Percentiles rank a stretch among this genome's conserved stretches.
Evolutionary conservation across 1,140 invertebrate species (phyloP).

Genomic region (Armadillidium nasatum): DNA sequence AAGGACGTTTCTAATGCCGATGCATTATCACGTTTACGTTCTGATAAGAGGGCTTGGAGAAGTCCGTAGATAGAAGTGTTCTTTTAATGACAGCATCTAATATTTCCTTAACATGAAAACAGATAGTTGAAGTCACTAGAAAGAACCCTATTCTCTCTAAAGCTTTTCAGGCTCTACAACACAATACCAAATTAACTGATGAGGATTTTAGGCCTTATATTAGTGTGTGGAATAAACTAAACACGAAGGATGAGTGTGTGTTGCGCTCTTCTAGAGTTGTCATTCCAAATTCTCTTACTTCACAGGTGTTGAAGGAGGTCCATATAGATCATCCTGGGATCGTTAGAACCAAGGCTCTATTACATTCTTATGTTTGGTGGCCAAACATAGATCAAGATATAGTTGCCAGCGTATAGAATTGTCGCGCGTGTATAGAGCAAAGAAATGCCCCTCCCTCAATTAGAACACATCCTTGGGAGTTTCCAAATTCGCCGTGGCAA

Average conservation of each 20-base stretch:
- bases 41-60: neutral
- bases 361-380: conserved; percentile 47
- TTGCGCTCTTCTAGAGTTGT: conserved; percentile 13
- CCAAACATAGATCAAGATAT: conserved; percentile 48
- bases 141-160: too few species aligned
- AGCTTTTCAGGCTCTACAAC: too few species aligned
- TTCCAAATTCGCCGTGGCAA: conserved; percentile 45
- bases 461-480: conserved; percentile 28
- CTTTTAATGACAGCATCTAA: too few species aligned
- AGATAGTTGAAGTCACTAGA: too few species aligned
- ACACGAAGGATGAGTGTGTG: conserved; percentile 17
- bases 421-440: neutral
- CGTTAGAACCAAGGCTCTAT: conserved; percentile 48
- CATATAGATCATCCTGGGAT: conserved; percentile 40
- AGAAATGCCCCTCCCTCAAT: conserved; percentile 34
- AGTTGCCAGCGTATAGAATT: conserved; percentile 37
- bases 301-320: neutral
- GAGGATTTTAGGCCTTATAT: neutral
- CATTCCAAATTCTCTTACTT: conserved; percentile 44
- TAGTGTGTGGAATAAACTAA: conserved; percentile 14
- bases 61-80: neutral
- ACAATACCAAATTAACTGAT: neutral
- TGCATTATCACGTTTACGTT: neutral
- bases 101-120: too few species aligned
- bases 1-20: neutral